Percentiles rank a stretch among this genome's conserved stretches.
Evolutionary conservation across 2,888 invertebrate genomes (phyloP).

Genomic region (Leptopilina syphax): DNA sequence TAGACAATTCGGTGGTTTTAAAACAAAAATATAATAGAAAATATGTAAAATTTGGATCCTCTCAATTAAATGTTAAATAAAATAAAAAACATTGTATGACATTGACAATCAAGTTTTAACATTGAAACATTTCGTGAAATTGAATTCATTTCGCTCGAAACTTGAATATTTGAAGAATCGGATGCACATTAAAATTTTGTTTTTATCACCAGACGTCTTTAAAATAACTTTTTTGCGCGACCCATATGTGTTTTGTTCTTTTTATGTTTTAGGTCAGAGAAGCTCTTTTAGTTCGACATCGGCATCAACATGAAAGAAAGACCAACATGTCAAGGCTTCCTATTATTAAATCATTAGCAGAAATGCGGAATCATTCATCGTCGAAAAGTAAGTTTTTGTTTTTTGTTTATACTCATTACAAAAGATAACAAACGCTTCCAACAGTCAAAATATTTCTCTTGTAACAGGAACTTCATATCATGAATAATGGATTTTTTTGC

Average conservation of each 20-base stretch:
- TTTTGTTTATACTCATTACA: not conserved
- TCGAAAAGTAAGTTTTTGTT: constrained; percentile 89
- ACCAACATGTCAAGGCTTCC: constrained; percentile 89
- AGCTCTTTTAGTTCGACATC: constrained; percentile 90
- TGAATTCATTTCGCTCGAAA: no score
- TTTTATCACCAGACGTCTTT: not conserved
- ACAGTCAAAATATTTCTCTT: constrained; percentile 35
- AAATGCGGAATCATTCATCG: constrained; percentile 96
- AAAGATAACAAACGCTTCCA: constrained; percentile 46
- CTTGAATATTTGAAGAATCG: no score
- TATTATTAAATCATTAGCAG: constrained; percentile 94
- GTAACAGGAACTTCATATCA: constrained; percentile 18
- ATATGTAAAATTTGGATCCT: no score
- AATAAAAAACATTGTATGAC: no score
- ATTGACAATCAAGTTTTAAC: no score
- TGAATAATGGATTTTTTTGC: constrained; percentile 42
- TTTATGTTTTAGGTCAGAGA: constrained; percentile 81
- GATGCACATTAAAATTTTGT: no score
- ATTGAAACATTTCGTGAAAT: no score
- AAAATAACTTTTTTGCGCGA: constrained; percentile 16
- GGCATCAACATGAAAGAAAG: constrained; percentile 95
- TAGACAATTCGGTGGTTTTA: no score
- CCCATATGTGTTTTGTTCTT: constrained; percentile 22
- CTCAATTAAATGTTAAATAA: no score
- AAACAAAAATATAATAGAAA: no score